Evolutionary conservation across 2,113 vertebrate species (phyloP).

Genomic region (Aldabrachelys gigantea): DNA sequence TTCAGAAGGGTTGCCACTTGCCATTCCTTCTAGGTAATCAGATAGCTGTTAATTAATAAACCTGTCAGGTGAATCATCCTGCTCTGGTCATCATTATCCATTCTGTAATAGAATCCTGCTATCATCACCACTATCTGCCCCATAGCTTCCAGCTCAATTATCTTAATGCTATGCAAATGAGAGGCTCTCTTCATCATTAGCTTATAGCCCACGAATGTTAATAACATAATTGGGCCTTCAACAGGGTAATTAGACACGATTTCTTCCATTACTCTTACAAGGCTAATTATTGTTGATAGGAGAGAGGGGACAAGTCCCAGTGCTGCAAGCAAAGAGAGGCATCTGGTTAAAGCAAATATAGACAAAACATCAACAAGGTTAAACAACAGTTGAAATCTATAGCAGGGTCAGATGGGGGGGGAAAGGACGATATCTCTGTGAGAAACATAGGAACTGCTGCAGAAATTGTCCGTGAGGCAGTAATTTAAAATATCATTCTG

Average conservation of each 20-base stretch:
- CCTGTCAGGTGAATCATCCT: conserved; percentile 91
- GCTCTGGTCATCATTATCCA: conserved; percentile 87
- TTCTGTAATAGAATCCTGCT: conserved; percentile 90
- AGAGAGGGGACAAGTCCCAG: conserved; percentile 73
- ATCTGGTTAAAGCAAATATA: conserved; percentile 72
- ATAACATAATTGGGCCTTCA: conserved; percentile 96
- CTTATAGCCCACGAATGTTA: conserved; percentile 86
- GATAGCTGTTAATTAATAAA: conserved; percentile 97
- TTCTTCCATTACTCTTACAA: conserved; percentile 88
- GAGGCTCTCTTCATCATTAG: conserved; percentile 89
- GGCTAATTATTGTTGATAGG: conserved; percentile 85
- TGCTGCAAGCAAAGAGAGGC: conserved; percentile 67
- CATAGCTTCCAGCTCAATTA: conserved; percentile 89
- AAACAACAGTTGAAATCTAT: conserved; percentile 30
- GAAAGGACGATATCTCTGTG: background rate
- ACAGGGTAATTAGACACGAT: conserved; percentile 92
- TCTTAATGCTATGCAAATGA: conserved; percentile 99
- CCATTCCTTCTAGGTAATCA: conserved; percentile 85
- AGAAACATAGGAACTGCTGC: background rate
- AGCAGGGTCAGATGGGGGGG: conserved; percentile 6
- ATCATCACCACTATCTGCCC: conserved; percentile 81
- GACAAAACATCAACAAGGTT: conserved; percentile 61
- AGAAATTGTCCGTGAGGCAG: background rate
- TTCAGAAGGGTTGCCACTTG: conserved; percentile 54
- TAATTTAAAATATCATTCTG: background rate